Percentiles rank a stretch among this genome's conserved stretches.
phyloP scores from a whole-genome alignment of 53 echinoderm and acorn worm species.

The Stichopus horrens region DNA sequence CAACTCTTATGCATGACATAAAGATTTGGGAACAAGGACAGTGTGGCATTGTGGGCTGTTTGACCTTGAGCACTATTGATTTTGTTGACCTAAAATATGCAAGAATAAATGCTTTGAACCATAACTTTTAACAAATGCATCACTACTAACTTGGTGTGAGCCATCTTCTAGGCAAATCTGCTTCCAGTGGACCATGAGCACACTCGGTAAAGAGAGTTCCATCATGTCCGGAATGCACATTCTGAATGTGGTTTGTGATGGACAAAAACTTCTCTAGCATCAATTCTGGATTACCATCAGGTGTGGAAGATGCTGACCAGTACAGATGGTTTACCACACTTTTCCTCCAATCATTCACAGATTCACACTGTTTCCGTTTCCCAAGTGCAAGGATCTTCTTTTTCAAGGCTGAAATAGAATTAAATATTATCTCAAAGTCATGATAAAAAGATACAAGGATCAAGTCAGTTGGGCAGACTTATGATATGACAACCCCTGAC shows the following conservation, averaged over 20 bases:
- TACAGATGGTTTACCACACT: conserved; percentile 48
- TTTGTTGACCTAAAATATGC: too few relatives aligned
- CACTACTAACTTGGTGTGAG: conserved; percentile 50
- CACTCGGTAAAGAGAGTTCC: conserved; percentile 53
- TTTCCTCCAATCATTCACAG: conserved; percentile 29
- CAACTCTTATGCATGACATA: too few relatives aligned
- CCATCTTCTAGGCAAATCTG: conserved; percentile 50
- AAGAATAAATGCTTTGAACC: neutral
- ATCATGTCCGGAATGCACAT: conserved; percentile 41
- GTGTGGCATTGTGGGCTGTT: too few relatives aligned
- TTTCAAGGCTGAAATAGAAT: conserved; percentile 46
- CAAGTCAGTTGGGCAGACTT: too few relatives aligned
- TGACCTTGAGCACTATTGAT: too few relatives aligned
- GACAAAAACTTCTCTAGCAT: conserved; percentile 45
- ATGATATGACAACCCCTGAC: too few relatives aligned
- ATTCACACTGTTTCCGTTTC: conserved; percentile 34
- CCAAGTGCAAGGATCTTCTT: conserved; percentile 54
- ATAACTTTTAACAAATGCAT: neutral
- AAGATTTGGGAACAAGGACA: too few relatives aligned
- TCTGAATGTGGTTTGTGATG: conserved; percentile 47
- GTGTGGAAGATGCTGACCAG: conserved; percentile 49
- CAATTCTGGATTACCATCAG: conserved; percentile 41
- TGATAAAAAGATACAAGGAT: neutral
- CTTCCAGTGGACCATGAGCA: conserved; percentile 51
- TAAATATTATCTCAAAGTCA: neutral